Base-by-base conservation (phyloP, 2,797 vertebrate genomes). In the Trachurus trachurus region DNA sequence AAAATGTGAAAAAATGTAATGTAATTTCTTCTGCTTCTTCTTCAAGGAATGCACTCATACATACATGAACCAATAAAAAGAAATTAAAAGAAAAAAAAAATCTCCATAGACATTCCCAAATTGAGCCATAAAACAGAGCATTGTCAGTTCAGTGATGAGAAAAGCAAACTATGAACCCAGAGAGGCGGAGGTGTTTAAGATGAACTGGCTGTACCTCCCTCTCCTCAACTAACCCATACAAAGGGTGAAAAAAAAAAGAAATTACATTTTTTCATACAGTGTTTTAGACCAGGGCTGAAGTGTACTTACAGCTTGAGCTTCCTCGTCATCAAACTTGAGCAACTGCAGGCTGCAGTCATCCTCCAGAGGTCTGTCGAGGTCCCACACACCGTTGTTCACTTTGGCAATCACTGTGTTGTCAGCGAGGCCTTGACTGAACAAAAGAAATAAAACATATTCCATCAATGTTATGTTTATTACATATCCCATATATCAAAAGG, bases 281-380 rank as follows among this genome's bases (percentile, higher is more conserved):
- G 13, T 53, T 37, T 37, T 2, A 71, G n/a, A 71, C 10, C 2
- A 74, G 6, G 5, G 26, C n/a, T 31, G 71, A 63, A 5, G 9
- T 58, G 4, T 29, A 96, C 96, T 97, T 93, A 99, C 98, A 62
- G 98, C 97, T 89, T 99, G 97, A 61, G 98, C 98, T 58, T 98
- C 98, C 54, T 99, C 98, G 52, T 99, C 96, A 56, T 99, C 98
- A 91, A 99, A 99, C 83, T 98, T 99, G 61, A 99, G 98, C 80
- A 99, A 94, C 83, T 97, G 95, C 70, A 99, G 90, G 75, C 95
- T 96, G 84, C 98, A 99, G 72, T 98, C 96, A 21, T 91, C 94
- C 81, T 99, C 98, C 85, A 99, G 87, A 21, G 98, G 97, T 78
- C 98, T 94, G 90, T 99, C 98, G 64, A 99, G 93, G 91, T 99